A percentile compares a stretch with the other conserved stretches of the same genome.
Conservation (phyloP, 2,113 vertebrate genomes). For the Poecilia latipinna region DNA sequence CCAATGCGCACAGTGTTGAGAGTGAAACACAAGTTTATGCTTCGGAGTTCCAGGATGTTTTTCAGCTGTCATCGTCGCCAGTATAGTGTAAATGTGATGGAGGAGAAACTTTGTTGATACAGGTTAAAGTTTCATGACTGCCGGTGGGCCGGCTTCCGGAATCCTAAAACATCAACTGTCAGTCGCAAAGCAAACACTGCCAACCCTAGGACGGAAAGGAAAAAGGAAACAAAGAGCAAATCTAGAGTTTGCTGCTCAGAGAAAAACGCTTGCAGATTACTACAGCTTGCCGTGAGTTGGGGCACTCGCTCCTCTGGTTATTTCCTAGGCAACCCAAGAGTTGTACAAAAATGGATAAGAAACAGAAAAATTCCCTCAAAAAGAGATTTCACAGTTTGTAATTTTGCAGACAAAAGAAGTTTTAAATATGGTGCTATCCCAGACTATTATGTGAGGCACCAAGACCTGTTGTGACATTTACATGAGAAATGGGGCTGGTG, state of each 20-base stretch:
- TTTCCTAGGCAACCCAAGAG: slow-evolving; percentile 70
- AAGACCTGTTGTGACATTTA: slow-evolving; percentile 89
- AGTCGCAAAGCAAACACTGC: slow-evolving; percentile 77
- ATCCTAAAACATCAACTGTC: slow-evolving; percentile 64
- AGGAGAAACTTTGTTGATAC: slow-evolving; percentile 67
- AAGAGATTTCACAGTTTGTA: slow-evolving; percentile 79
- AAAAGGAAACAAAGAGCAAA: slow-evolving; percentile 57
- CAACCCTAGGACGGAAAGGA: slow-evolving; percentile 50
- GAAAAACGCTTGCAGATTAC: slow-evolving; percentile 52
- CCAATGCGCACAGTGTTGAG: background rate
- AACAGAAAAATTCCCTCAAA: slow-evolving; percentile 53
- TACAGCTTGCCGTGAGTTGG: slow-evolving; percentile 61
- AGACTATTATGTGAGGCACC: slow-evolving; percentile 85
- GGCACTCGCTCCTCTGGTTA: slow-evolving; percentile 57
- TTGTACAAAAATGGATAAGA: slow-evolving; percentile 63
- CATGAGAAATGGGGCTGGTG: slow-evolving; percentile 87
- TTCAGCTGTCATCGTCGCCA: slow-evolving; percentile 45
- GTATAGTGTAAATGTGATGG: slow-evolving; percentile 45
- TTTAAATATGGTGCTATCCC: slow-evolving; percentile 83
- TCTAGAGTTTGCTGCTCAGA: slow-evolving; percentile 48
- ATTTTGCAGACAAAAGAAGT: slow-evolving; percentile 86
- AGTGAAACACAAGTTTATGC: slow-evolving; percentile 26
- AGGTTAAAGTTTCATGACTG: slow-evolving; percentile 74
- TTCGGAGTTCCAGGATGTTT: slow-evolving; percentile 13
- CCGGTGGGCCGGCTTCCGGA: slow-evolving; percentile 68